Evolutionary conservation across 2,888 invertebrate genomes (phyloP).

Genomic region (Orthosia gothica): DNA sequence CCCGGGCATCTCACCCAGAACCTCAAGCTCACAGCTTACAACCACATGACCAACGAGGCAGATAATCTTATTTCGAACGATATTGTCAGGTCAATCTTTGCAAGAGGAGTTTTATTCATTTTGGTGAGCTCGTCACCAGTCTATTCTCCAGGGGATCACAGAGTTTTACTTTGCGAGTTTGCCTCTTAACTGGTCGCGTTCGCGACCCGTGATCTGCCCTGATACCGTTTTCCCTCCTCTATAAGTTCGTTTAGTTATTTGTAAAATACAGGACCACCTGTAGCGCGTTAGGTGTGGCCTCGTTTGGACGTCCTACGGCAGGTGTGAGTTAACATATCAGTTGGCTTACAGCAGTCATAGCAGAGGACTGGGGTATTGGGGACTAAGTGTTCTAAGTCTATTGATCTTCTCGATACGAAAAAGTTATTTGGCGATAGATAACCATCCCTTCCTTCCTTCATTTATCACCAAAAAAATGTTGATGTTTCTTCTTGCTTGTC

Average conservation of each 20-base stretch:
- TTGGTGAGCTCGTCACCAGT: neutral
- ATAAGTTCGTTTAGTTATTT: constrained; percentile 40
- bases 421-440: too few species aligned
- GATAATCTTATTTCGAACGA: neutral
- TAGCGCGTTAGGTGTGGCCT: constrained; percentile 43
- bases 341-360: neutral
- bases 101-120: neutral
- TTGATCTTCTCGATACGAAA: neutral
- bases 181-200: neutral
- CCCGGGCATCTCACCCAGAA: too few species aligned
- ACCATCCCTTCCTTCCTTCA: too few species aligned
- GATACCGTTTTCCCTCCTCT: neutral
- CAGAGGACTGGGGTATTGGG: neutral
- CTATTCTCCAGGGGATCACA: neutral
- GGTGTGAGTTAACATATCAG: neutral
- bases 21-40: too few species aligned
- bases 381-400: neutral
- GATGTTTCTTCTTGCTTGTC: too few species aligned
- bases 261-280: constrained; percentile 49
- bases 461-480: too few species aligned
- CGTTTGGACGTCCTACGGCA: constrained; percentile 25
- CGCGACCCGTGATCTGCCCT: neutral
- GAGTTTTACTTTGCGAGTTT: neutral
- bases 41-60: too few species aligned
- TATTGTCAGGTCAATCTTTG: neutral